phyloP scores from a whole-genome alignment of 1,140 invertebrate species.

The honey bee (Apis mellifera) region Amel_HAv3.1 CM009936.2:3362501-3363000 shows the following conservation, averaged over 20 bases:
- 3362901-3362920: background rate
- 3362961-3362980: background rate
- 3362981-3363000: background rate
- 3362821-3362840: conserved; percentile 40
- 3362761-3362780: background rate
- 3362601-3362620: too few relatives aligned
- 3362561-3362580: too few relatives aligned
- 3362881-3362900: conserved; percentile 32
- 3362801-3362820: background rate
- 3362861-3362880: conserved; percentile 53
- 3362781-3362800: background rate
- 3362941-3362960: background rate
- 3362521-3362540: conserved; percentile 84
- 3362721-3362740: conserved; percentile 1
- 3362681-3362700: background rate
- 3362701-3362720: background rate
- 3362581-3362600: too few relatives aligned
- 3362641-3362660: too few relatives aligned
- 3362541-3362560: background rate
- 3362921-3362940: background rate
- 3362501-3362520: conserved; percentile 84
- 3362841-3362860: conserved; percentile 50
- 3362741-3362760: background rate
- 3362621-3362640: too few relatives aligned
- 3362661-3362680: background rate